These are phyloP conservation scores for Solenodon paradoxus DNA, from an alignment of 2,113 vertebrate species.

Conservation along the genomic window DNA sequence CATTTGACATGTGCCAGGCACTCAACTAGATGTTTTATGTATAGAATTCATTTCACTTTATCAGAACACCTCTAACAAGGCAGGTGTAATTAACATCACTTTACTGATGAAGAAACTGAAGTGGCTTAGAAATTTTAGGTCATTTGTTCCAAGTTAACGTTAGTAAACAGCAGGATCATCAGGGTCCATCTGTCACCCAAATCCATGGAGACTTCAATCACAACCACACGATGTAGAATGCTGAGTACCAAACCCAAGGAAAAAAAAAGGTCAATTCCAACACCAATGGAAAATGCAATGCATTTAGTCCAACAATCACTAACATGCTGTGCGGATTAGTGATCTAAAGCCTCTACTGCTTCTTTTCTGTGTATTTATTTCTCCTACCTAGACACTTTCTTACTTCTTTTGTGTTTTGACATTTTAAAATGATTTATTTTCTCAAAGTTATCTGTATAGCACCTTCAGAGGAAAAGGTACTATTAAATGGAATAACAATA, in stretches of 20 bases:
- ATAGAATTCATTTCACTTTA: neutral
- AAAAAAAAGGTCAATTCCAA: neutral
- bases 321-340: neutral
- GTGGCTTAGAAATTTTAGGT: neutral
- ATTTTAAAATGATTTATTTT: slow-evolving; percentile 50
- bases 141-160: neutral
- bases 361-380: slow-evolving; percentile 34
- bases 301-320: neutral
- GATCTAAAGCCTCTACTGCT: neutral
- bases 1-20: neutral
- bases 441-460: slow-evolving; percentile 17
- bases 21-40: neutral
- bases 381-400: slow-evolving; percentile 1
- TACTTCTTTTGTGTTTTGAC: slow-evolving; percentile 36
- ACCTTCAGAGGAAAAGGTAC: slow-evolving; percentile 37
- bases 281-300: neutral
- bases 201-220: neutral
- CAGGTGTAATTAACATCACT: slow-evolving; percentile 22
- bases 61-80: neutral
- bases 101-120: slow-evolving; percentile 1
- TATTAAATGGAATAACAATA: slow-evolving; percentile 33
- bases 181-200: neutral
- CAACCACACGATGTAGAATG: neutral
- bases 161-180: neutral
- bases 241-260: neutral